Conservation (phyloP, 2,888 invertebrate species). For the Eristalis arbustorum region DNA sequence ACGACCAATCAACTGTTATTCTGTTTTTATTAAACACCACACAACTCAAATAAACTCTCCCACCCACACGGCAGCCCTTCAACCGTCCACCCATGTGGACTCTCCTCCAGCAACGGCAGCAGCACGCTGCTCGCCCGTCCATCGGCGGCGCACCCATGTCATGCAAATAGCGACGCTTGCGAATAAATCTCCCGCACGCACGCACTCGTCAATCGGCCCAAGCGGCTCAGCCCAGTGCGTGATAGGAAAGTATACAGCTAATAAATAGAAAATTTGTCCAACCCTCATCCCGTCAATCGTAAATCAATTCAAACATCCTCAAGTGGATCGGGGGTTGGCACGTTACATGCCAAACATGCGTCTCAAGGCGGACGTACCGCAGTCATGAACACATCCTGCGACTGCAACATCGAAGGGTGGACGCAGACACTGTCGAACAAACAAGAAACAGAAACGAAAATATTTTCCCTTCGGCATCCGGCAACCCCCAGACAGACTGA, state of each 20-base stretch:
- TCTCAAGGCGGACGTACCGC: constrained; percentile 29
- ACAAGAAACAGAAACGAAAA: constrained; percentile 55
- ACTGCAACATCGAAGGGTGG: constrained; percentile 29
- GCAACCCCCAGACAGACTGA: constrained; percentile 43
- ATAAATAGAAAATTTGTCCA: constrained; percentile 66
- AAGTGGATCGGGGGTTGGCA: constrained; percentile 51
- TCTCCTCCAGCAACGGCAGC: constrained; percentile 14
- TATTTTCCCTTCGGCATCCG: constrained; percentile 54
- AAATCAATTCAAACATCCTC: constrained; percentile 66
- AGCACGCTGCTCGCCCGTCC: not conserved
- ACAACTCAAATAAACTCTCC: constrained; percentile 54
- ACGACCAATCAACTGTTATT: constrained; percentile 63
- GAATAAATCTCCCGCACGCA: constrained; percentile 63
- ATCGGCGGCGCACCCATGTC: constrained; percentile 48
- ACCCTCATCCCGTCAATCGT: constrained; percentile 54
- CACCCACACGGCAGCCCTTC: constrained; percentile 53
- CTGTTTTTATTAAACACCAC: constrained; percentile 66
- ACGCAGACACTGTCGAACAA: constrained; percentile 30
- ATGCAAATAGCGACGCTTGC: constrained; percentile 50
- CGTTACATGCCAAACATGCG: constrained; percentile 47
- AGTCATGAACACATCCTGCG: constrained; percentile 13
- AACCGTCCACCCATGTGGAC: constrained; percentile 44
- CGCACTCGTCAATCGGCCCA: constrained; percentile 50
- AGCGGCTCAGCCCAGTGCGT: constrained; percentile 53
- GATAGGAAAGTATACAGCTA: constrained; percentile 59